phyloP scores from a whole-genome alignment of 2,797 vertebrate species.

The Chelidonichthys spinosus region DNA sequence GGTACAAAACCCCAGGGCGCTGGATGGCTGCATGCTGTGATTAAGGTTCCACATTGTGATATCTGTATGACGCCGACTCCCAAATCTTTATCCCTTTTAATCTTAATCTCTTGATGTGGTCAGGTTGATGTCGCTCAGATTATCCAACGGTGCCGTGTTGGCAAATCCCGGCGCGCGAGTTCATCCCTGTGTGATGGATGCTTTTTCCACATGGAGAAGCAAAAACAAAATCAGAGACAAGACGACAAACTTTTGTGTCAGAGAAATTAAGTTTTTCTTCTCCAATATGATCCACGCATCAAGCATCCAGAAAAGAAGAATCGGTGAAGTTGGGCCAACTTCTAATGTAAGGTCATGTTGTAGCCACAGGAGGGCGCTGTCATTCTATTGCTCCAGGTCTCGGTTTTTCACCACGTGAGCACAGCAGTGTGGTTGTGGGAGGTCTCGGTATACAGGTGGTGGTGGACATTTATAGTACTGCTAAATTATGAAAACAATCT shows the following conservation, averaged over 20 bases:
- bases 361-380: slow-evolving; percentile 53
- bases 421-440: no score
- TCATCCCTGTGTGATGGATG: neutral
- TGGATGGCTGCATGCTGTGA: slow-evolving; percentile 44
- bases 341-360: neutral
- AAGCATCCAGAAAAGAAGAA: neutral
- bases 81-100: slow-evolving; percentile 69
- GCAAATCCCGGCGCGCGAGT: neutral
- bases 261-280: neutral
- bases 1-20: neutral
- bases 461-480: neutral
- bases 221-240: neutral
- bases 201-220: neutral
- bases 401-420: neutral
- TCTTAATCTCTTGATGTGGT: slow-evolving; percentile 70
- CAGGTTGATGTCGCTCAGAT: slow-evolving; percentile 61
- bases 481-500: neutral
- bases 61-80: slow-evolving; percentile 42
- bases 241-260: neutral
- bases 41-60: slow-evolving; percentile 57
- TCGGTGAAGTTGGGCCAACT: neutral
- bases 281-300: neutral
- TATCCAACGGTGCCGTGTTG: slow-evolving; percentile 44
- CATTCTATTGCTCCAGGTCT: neutral
- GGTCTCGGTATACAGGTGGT: neutral